Evolutionary conservation across 1,140 invertebrate genomes (phyloP).

Genomic region (Drosophila eugracilis): DNA sequence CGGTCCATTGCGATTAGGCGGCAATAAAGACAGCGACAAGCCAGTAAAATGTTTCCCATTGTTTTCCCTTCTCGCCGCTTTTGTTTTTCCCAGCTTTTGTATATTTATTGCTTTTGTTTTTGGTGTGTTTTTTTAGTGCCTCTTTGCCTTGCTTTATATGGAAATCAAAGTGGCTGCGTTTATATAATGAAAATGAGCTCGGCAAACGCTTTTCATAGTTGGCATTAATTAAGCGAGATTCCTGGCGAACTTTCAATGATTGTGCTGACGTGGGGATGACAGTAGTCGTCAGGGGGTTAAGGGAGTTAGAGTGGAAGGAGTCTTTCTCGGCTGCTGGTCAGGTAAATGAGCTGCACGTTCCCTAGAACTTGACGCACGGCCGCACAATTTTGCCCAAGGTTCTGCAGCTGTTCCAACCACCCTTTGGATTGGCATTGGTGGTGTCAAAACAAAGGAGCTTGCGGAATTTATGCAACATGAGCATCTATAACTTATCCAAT

Average conservation of each 20-base stretch:
- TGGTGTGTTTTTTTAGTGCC: not conserved
- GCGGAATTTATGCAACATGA: slow-evolving; percentile 82
- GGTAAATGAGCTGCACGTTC: slow-evolving; percentile 73
- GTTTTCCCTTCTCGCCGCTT: slow-evolving; percentile 34
- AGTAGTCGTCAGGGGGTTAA: slow-evolving; percentile 5
- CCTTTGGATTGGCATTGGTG: slow-evolving; percentile 25
- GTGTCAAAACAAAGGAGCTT: slow-evolving; percentile 75
- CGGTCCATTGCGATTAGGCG: slow-evolving; percentile 71
- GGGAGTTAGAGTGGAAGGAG: not conserved
- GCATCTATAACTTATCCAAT: slow-evolving; percentile 82
- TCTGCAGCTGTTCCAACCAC: slow-evolving; percentile 23
- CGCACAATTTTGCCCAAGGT: slow-evolving; percentile 31
- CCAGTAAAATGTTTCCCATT: slow-evolving; percentile 51
- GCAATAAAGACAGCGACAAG: slow-evolving; percentile 58
- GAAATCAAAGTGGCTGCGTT: slow-evolving; percentile 51
- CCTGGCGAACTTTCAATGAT: slow-evolving; percentile 68
- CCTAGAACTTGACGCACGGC: slow-evolving; percentile 61
- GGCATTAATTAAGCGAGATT: slow-evolving; percentile 65
- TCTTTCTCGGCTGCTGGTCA: slow-evolving; percentile 19
- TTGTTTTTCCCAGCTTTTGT: slow-evolving; percentile 40
- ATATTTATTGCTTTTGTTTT: slow-evolving; percentile 45
- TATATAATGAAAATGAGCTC: slow-evolving; percentile 57
- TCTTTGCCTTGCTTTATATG: slow-evolving; percentile 9
- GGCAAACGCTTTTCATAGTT: slow-evolving; percentile 44
- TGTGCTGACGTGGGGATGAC: slow-evolving; percentile 37